phyloP scores from a whole-genome alignment of 2,113 vertebrate species.

The Numida meleagris region DNA sequence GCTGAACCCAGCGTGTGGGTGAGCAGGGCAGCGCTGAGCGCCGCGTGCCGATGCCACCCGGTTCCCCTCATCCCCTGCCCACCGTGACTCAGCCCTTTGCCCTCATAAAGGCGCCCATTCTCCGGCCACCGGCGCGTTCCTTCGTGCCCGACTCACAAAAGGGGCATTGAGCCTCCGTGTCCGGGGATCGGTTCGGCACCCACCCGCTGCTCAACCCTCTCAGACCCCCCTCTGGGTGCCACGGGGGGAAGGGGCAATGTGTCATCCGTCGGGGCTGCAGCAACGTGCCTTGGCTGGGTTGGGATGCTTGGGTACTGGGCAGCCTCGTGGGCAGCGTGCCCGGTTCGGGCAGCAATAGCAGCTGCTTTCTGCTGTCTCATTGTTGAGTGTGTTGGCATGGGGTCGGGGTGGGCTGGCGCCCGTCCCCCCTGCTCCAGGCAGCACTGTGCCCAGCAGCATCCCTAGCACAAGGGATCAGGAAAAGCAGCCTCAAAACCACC shows the following conservation, averaged over 20 bases:
- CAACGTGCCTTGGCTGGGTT: background rate
- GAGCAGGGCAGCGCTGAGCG: background rate
- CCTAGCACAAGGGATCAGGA: fast-evolving
- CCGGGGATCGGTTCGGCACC: background rate
- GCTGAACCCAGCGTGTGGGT: background rate
- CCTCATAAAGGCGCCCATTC: background rate
- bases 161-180: background rate
- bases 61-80: background rate
- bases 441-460: background rate
- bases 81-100: constrained; percentile 25
- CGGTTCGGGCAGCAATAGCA: fast-evolving
- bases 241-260: background rate
- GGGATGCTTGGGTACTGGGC: fast-evolving
- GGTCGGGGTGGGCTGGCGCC: background rate
- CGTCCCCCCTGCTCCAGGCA: fast-evolving
- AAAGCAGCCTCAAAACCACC: background rate
- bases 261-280: fast-evolving
- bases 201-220: background rate
- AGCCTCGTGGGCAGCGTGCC: background rate
- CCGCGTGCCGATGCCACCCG: background rate
- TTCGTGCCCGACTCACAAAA: background rate
- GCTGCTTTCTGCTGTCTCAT: background rate
- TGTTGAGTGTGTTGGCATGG: background rate
- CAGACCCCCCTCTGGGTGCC: background rate
- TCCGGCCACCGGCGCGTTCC: fast-evolving